A percentile compares a stretch with the other conserved stretches of the same genome.
These are phyloP conservation scores for Acropternis orthonyx DNA, from an alignment of 2,797 vertebrate species.

Conservation along the genomic window DNA sequence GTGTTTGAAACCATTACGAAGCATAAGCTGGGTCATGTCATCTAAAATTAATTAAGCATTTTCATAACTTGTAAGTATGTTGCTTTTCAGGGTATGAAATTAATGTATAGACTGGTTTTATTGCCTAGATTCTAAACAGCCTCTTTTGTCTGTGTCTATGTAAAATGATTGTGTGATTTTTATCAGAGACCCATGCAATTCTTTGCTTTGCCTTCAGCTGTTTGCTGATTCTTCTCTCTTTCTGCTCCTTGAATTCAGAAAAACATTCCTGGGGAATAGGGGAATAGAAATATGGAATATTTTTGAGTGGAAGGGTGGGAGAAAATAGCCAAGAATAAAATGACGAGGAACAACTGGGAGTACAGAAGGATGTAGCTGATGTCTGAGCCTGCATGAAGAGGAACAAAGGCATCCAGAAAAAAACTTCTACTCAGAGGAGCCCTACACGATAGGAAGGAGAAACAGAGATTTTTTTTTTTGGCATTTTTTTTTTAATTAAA, in stretches of 20 bases:
- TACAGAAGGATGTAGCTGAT: background rate
- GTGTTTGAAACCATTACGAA: background rate
- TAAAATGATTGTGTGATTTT: background rate
- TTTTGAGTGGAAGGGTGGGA: background rate
- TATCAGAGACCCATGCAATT: background rate
- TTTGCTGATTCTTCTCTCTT: background rate
- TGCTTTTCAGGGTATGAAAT: background rate
- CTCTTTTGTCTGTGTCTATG: background rate
- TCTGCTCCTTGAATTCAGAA: background rate
- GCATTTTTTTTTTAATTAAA: background rate
- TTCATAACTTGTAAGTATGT: background rate
- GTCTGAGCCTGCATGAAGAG: background rate
- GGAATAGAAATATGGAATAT: background rate
- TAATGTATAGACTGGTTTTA: background rate
- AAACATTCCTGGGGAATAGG: background rate
- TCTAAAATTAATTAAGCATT: background rate
- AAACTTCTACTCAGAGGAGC: background rate
- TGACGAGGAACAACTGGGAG: background rate
- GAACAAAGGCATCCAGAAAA: background rate
- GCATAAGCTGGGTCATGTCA: background rate
- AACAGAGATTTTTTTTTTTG: background rate
- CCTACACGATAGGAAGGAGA: background rate
- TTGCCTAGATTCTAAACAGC: background rate
- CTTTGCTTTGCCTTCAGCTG: background rate
- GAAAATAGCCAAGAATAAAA: background rate